A percentile compares a stretch with the other conserved stretches of the same genome.
Evolutionary conservation across 1,140 invertebrate genomes (phyloP).

Genomic region (Stegodyphus mimosarum): DNA sequence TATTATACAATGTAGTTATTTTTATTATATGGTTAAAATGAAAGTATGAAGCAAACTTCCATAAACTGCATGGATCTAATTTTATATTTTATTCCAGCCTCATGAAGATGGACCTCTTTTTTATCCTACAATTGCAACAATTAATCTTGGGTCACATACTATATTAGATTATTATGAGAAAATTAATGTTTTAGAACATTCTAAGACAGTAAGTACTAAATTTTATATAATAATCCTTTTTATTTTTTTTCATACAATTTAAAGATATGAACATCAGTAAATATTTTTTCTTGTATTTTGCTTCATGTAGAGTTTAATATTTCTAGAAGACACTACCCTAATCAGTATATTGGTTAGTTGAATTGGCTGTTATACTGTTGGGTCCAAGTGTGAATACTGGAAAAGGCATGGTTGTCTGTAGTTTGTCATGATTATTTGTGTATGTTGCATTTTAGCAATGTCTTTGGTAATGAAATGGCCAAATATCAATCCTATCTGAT

Average conservation of each 20-base stretch:
- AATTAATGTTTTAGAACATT: neutral
- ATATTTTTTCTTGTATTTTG: neutral
- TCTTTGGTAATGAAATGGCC: too few species aligned
- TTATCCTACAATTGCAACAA: conserved; percentile 91
- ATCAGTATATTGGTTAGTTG: too few species aligned
- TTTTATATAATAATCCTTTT: too few species aligned
- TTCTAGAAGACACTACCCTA: neutral
- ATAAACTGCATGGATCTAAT: neutral
- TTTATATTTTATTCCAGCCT: conserved; percentile 72
- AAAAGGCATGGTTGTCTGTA: too few species aligned
- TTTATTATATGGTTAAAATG: neutral
- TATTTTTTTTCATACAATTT: too few species aligned
- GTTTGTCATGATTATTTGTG: too few species aligned
- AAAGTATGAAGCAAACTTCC: neutral
- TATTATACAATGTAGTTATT: neutral
- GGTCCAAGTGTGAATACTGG: too few species aligned
- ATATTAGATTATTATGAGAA: conserved; percentile 84
- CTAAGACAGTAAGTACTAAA: neutral
- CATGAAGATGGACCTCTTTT: conserved; percentile 96
- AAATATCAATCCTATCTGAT: too few species aligned
- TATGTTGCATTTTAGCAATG: too few species aligned
- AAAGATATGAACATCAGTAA: too few species aligned
- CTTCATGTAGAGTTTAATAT: neutral
- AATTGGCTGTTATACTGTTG: too few species aligned
- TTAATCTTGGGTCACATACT: conserved; percentile 90